Percentiles rank a stretch among this genome's conserved stretches.
phyloP scores from a whole-genome alignment of 2,113 vertebrate species.

The Naja naja region DNA sequence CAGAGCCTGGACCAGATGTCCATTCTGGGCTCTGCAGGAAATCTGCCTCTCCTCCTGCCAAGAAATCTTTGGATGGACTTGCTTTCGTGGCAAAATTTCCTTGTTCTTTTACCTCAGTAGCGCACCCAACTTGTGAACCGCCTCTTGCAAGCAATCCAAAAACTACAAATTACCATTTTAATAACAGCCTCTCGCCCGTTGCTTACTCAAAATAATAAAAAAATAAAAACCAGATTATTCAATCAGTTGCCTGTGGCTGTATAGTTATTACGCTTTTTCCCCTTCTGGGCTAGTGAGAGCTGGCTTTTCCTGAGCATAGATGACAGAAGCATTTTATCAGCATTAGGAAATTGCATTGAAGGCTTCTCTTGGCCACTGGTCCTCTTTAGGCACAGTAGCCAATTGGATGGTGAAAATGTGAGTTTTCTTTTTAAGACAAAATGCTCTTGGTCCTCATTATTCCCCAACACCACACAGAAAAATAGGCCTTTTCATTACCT shows the following conservation, averaged over 20 bases:
- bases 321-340: conserved; percentile 59
- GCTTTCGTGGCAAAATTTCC: background rate
- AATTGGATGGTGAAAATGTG: conserved; percentile 5
- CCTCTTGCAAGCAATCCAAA: background rate
- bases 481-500: background rate
- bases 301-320: conserved; percentile 52
- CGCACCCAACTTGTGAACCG: background rate
- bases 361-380: conserved; percentile 51
- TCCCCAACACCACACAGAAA: background rate
- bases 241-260: conserved; percentile 55
- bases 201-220: conserved; percentile 38
- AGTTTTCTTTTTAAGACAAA: background rate
- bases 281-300: background rate
- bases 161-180: background rate
- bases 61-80: background rate
- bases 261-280: conserved; percentile 48
- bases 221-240: conserved; percentile 45
- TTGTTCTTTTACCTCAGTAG: background rate
- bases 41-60: background rate
- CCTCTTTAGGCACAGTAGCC: conserved; percentile 25
- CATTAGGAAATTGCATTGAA: conserved; percentile 51
- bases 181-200: background rate
- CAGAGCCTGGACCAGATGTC: background rate
- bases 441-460: background rate
- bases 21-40: background rate